phyloP scores from a whole-genome alignment of 2,888 invertebrate genomes.

The Cheilosia variabilis region DNA sequence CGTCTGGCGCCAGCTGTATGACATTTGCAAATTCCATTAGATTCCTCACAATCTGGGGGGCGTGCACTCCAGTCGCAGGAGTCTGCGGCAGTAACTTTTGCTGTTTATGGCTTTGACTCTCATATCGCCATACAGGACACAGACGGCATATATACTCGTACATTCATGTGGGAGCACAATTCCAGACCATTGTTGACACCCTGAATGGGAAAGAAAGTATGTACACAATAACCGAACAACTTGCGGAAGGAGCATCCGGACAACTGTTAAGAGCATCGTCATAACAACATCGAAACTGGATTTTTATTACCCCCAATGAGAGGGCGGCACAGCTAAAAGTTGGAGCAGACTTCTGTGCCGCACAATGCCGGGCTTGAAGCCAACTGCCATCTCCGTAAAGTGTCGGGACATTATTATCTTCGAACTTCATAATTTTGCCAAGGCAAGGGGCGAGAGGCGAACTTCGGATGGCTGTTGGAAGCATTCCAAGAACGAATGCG shows the following conservation, averaged over 20 bases:
- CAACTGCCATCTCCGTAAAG: conserved; percentile 80
- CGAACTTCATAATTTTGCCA: conserved; percentile 81
- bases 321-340: conserved; percentile 34
- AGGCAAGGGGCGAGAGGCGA: conserved; percentile 8
- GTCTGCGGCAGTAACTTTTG: conserved; percentile 71
- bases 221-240: conserved; percentile 56
- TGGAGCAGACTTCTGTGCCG: conserved; percentile 27
- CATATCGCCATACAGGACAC: conserved; percentile 26
- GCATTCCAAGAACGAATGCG: conserved; percentile 37
- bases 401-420: conserved; percentile 83
- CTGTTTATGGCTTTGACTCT: conserved; percentile 72
- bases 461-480: conserved; percentile 33
- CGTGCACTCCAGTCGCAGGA: conserved; percentile 28
- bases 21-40: conserved; percentile 75
- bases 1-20: conserved; percentile 77
- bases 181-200: conserved; percentile 72
- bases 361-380: conserved; percentile 77
- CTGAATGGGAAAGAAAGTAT: conserved; percentile 52
- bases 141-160: background rate
- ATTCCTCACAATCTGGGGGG: conserved; percentile 52
- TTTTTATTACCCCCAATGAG: conserved; percentile 74
- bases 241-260: conserved; percentile 47
- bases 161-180: conserved; percentile 55
- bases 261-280: conserved; percentile 45
- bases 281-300: conserved; percentile 71